phyloP scores from a whole-genome alignment of 2,888 invertebrate species.

The Leistus spinibarbis region DNA sequence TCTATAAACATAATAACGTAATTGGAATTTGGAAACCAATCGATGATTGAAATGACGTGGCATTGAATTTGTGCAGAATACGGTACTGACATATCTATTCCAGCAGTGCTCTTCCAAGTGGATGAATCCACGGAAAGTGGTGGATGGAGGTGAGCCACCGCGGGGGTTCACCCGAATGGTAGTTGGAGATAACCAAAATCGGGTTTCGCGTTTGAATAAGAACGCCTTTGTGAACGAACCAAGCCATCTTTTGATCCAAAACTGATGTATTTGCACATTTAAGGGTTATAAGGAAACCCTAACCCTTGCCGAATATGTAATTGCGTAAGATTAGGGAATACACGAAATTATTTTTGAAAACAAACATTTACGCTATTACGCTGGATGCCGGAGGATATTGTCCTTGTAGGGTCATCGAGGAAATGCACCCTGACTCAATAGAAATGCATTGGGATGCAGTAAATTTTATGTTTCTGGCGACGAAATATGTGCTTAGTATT shows the following conservation, averaged over 20 bases:
- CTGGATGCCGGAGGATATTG: constrained; percentile 4
- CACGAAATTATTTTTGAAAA: not conserved
- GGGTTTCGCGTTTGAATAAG: constrained; percentile 55
- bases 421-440: not conserved
- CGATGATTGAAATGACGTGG: not conserved
- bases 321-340: not conserved
- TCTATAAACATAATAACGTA: no score
- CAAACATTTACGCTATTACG: not conserved
- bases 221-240: constrained; percentile 50
- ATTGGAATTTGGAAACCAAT: not conserved
- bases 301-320: constrained; percentile 8
- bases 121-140: constrained; percentile 1
- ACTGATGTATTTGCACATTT: constrained; percentile 52
- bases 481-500: not conserved
- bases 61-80: not conserved
- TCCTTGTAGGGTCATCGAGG: not conserved
- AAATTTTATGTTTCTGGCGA: not conserved
- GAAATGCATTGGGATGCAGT: not conserved
- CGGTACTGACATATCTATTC: not conserved
- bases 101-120: constrained; percentile 11
- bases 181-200: constrained; percentile 54
- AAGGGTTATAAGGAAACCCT: constrained; percentile 9
- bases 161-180: constrained; percentile 19
- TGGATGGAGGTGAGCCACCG: not conserved
- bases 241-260: constrained; percentile 54